phyloP scores from a whole-genome alignment of 2,888 invertebrate genomes.

The Oasisia sp. region DNA sequence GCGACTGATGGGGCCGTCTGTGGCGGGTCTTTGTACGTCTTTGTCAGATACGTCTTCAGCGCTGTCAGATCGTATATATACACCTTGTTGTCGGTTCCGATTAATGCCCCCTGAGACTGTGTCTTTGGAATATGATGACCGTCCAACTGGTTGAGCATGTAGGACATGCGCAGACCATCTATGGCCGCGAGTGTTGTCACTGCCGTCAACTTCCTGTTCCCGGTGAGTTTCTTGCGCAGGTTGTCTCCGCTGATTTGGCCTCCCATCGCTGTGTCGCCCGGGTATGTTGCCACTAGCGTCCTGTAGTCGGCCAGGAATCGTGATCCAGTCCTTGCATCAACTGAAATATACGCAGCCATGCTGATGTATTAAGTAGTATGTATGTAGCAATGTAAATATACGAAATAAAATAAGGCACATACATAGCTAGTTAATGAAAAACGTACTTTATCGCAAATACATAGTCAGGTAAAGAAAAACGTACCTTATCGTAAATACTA shows the following conservation, averaged over 20 bases:
- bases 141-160: background rate
- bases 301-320: background rate
- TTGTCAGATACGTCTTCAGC: background rate
- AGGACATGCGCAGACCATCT: background rate
- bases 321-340: background rate
- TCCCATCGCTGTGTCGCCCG: background rate
- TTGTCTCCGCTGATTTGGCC: background rate
- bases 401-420: too few species aligned
- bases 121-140: background rate
- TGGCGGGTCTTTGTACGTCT: background rate
- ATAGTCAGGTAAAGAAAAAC: too few species aligned
- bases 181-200: background rate
- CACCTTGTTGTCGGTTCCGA: background rate
- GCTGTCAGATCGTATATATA: background rate
- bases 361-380: background rate
- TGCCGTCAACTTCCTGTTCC: background rate
- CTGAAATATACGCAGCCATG: background rate
- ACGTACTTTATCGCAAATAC: too few species aligned
- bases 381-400: background rate
- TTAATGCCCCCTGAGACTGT: background rate
- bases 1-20: background rate
- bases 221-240: background rate
- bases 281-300: background rate
- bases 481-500: too few species aligned
- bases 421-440: too few species aligned